These are phyloP conservation scores for Nebria salina DNA, from an alignment of 2,888 invertebrate species.

Conservation along the genomic window DNA sequence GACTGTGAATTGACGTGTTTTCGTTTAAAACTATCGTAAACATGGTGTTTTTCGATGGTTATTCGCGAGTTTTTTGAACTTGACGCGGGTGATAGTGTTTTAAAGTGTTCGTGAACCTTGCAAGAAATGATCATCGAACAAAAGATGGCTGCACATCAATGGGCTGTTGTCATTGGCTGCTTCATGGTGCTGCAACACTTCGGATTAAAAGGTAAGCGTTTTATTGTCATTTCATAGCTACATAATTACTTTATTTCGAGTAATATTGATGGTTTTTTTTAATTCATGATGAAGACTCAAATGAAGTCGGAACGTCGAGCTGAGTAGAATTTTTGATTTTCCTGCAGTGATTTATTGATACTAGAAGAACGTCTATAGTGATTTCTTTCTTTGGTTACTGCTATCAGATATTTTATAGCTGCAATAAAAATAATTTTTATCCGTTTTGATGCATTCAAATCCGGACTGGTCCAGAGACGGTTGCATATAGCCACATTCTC, in stretches of 20 bases:
- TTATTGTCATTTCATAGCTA: background rate
- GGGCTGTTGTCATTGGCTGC: constrained; percentile 32
- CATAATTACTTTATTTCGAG: background rate
- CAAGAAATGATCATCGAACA: constrained; percentile 13
- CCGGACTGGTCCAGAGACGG: constrained; percentile 5
- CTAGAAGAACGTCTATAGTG: background rate
- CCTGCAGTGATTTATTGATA: background rate
- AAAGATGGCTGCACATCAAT: constrained; percentile 30
- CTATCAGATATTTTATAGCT: background rate
- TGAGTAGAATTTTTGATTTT: too few species aligned
- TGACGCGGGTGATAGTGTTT: constrained; percentile 14
- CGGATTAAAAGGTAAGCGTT: constrained; percentile 37
- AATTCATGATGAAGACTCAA: too few species aligned
- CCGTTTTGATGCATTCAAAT: constrained; percentile 20
- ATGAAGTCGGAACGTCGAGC: too few species aligned
- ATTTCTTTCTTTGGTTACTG: background rate
- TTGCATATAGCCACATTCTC: background rate
- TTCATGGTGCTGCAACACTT: constrained; percentile 29
- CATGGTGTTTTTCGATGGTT: constrained; percentile 34
- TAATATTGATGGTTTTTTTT: too few species aligned
- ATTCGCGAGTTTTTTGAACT: constrained; percentile 35
- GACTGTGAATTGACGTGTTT: constrained; percentile 21
- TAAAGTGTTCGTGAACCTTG: background rate
- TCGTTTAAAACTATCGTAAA: constrained; percentile 16
- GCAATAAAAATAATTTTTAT: constrained; percentile 24